Conservation (phyloP, 2,797 vertebrate species). For the Meda fulgida region DNA sequence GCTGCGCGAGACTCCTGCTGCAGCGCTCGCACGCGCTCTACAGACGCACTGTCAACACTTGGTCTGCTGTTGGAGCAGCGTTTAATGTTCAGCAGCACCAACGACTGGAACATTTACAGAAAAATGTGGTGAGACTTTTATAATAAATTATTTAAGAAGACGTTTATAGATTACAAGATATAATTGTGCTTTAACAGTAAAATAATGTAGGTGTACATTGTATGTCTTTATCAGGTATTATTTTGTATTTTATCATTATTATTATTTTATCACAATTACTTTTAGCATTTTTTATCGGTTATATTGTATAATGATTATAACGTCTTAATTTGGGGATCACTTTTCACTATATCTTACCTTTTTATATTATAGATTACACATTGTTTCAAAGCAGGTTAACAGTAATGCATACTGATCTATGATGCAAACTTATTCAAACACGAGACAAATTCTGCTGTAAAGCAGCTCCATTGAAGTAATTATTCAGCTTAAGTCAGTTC, state of each 20-base stretch:
- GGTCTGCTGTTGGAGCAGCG: conserved; percentile 88
- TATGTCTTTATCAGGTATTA: too few relatives aligned
- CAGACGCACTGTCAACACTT: conserved; percentile 77
- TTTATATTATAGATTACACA: not conserved
- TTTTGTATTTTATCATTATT: too few relatives aligned
- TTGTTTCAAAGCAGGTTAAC: not conserved
- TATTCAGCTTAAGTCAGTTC: not conserved
- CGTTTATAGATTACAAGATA: not conserved
- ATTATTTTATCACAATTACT: too few relatives aligned
- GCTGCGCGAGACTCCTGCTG: not conserved
- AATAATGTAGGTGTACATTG: not conserved
- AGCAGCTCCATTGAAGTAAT: not conserved
- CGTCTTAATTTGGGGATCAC: not conserved
- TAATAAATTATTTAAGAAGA: not conserved
- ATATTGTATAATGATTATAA: not conserved
- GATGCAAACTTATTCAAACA: not conserved
- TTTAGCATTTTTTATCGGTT: not conserved
- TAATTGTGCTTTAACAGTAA: not conserved
- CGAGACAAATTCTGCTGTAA: not conserved
- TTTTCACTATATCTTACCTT: not conserved
- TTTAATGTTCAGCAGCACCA: conserved; percentile 81
- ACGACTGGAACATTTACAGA: conserved; percentile 70
- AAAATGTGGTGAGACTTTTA: conserved; percentile 78
- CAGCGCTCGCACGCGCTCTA: not conserved
- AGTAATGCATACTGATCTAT: not conserved